Percentiles rank a stretch among this genome's conserved stretches.
Evolutionary conservation across 1,140 invertebrate genomes (phyloP).

Genomic region (Hycleus cichorii): DNA sequence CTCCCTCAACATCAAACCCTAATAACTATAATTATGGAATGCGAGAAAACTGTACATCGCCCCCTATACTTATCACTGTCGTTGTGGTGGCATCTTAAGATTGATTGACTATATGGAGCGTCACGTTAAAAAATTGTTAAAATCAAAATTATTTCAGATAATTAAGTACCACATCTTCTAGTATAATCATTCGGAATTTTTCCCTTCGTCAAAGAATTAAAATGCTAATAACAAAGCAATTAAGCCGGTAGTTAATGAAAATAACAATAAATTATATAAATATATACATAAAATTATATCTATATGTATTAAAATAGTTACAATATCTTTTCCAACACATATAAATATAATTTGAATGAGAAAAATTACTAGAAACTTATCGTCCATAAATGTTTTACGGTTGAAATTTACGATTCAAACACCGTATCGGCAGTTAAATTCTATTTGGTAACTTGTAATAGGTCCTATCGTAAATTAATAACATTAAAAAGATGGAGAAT

Average conservation of each 20-base stretch:
- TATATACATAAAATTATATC: too few relatives aligned
- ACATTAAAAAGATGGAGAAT: constrained; percentile 1
- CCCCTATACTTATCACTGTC: constrained; percentile 18
- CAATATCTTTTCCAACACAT: too few relatives aligned
- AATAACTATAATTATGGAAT: constrained; percentile 20
- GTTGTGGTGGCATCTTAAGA: neutral
- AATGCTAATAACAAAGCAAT: neutral
- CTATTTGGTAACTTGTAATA: constrained; percentile 1
- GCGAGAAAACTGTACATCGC: constrained; percentile 18
- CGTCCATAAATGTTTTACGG: constrained; percentile 1
- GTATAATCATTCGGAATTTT: too few relatives aligned
- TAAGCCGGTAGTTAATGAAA: neutral
- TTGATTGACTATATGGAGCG: too few relatives aligned
- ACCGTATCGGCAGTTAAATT: neutral
- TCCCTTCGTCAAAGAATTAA: too few relatives aligned
- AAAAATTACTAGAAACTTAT: neutral
- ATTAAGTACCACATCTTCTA: too few relatives aligned
- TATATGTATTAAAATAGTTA: too few relatives aligned
- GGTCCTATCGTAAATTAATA: constrained; percentile 4
- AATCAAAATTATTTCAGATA: too few relatives aligned
- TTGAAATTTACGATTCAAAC: constrained; percentile 1
- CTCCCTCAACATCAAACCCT: constrained; percentile 1
- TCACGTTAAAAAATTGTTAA: too few relatives aligned
- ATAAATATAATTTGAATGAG: too few relatives aligned
- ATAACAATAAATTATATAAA: constrained; percentile 1